phyloP scores from a whole-genome alignment of 2,113 vertebrate species.

The Emydura subglobosa region DNA sequence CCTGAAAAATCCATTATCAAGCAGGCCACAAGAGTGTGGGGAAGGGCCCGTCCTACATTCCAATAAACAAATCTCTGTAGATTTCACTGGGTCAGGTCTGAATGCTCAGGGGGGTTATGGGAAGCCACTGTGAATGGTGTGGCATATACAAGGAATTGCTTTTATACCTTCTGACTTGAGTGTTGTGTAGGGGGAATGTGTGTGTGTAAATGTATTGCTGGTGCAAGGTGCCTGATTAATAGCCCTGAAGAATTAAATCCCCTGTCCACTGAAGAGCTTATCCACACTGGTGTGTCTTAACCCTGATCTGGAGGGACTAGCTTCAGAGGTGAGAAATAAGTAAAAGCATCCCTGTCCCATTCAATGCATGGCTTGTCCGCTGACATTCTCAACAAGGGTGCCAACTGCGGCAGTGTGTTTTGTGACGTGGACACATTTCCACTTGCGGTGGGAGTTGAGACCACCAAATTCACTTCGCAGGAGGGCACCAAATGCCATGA shows the following conservation, averaged over 20 bases:
- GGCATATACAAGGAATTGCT: conserved; percentile 64
- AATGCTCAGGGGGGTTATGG: conserved; percentile 25
- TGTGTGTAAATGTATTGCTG: conserved; percentile 11
- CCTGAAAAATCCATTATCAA: conserved; percentile 59
- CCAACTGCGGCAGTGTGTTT: not conserved
- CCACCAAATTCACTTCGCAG: not conserved
- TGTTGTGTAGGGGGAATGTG: not conserved
- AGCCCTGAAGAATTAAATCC: not conserved
- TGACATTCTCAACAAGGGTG: conserved; percentile 27
- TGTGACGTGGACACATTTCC: conserved; percentile 33
- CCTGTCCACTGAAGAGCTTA: not conserved
- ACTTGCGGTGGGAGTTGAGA: not conserved
- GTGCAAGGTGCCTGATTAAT: conserved; percentile 34
- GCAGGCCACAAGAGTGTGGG: conserved; percentile 44
- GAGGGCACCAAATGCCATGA: not conserved
- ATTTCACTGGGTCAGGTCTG: conserved; percentile 21
- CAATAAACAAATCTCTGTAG: conserved; percentile 13
- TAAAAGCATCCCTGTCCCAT: not conserved
- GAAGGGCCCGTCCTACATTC: conserved; percentile 2
- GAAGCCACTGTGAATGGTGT: conserved; percentile 36
- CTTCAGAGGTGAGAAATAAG: conserved; percentile 53
- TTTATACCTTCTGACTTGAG: conserved; percentile 58
- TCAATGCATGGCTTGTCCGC: conserved; percentile 4
- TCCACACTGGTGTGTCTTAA: not conserved
- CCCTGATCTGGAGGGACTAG: not conserved